Conservation (phyloP, 2,888 invertebrate species). For the Perizoma flavofasciatum region DNA sequence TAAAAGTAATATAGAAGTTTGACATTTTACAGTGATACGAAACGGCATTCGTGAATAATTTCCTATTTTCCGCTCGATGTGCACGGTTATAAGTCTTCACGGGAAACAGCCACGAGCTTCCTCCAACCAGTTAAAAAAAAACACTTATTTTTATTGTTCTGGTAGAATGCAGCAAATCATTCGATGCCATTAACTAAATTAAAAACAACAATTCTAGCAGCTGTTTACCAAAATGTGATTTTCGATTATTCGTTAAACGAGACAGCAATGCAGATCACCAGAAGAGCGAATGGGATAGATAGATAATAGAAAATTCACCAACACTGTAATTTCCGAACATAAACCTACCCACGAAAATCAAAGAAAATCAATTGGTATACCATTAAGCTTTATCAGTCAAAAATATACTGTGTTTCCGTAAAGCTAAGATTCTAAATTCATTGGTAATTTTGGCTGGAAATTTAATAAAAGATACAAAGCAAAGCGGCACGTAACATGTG, state of each 20-base stretch:
- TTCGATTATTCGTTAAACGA: conserved; percentile 7
- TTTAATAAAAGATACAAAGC: conserved; percentile 3
- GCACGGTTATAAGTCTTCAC: too few relatives aligned
- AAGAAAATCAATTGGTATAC: conserved; percentile 42
- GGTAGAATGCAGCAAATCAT: conserved; percentile 11
- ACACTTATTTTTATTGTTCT: too few relatives aligned
- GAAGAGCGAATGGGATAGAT: conserved; percentile 16
- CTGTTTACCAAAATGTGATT: conserved; percentile 9
- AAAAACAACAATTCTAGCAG: conserved; percentile 17
- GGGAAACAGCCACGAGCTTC: too few relatives aligned
- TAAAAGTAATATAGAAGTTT: too few relatives aligned
- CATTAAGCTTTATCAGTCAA: conserved; percentile 35
- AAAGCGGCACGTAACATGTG: conserved; percentile 8
- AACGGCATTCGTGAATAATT: too few relatives aligned
- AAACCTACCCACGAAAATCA: conserved; percentile 44
- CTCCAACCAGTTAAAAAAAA: too few relatives aligned
- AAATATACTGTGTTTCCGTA: conserved; percentile 28
- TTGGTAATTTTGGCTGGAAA: conserved; percentile 9
- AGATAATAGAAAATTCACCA: conserved; percentile 28
- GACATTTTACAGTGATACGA: too few relatives aligned
- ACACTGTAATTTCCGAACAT: conserved; percentile 42
- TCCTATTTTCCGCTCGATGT: too few relatives aligned
- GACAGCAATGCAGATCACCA: conserved; percentile 10
- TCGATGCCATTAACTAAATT: conserved; percentile 18
- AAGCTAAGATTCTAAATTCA: conserved; percentile 28